Evolutionary conservation across 2,113 vertebrate genomes (phyloP).

Genomic region (Lepisosteus oculatus): DNA sequence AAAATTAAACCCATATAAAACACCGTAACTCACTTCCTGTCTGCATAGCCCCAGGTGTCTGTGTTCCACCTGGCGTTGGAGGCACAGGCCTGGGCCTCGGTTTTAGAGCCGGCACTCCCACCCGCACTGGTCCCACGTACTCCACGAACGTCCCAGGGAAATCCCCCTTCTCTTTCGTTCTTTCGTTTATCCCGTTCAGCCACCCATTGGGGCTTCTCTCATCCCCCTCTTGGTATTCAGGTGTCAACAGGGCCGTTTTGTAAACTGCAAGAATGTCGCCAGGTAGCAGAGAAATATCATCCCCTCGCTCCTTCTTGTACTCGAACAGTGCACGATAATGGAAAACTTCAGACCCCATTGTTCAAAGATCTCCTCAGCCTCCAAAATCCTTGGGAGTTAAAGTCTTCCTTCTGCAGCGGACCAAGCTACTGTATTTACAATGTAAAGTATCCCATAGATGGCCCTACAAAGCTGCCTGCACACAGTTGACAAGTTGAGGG

Average conservation of each 20-base stretch:
- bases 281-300: constrained; percentile 71
- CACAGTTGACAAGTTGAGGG: constrained; percentile 10
- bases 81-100: constrained; percentile 64
- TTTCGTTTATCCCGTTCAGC: constrained; percentile 74
- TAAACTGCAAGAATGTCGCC: constrained; percentile 70
- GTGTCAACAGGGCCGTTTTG: constrained; percentile 49
- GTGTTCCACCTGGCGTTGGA: constrained; percentile 33
- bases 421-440: constrained; percentile 1
- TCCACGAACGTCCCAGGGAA: constrained; percentile 80
- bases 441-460: constrained; percentile 4
- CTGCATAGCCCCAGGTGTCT: constrained; percentile 33
- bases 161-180: constrained; percentile 72
- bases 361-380: constrained; percentile 19
- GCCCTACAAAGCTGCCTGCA: constrained; percentile 1
- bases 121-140: constrained; percentile 59
- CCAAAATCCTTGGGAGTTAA: not conserved
- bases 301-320: constrained; percentile 67
- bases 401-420: not conserved
- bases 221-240: constrained; percentile 67
- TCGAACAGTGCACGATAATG: constrained; percentile 75
- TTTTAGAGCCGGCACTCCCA: constrained; percentile 38
- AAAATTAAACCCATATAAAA: too few species aligned
- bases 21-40: constrained; percentile 60
- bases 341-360: constrained; percentile 70
- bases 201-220: constrained; percentile 68